Base-by-base conservation (phyloP, 2,888 invertebrate species). In the Yponomeuta cagnagella region DNA sequence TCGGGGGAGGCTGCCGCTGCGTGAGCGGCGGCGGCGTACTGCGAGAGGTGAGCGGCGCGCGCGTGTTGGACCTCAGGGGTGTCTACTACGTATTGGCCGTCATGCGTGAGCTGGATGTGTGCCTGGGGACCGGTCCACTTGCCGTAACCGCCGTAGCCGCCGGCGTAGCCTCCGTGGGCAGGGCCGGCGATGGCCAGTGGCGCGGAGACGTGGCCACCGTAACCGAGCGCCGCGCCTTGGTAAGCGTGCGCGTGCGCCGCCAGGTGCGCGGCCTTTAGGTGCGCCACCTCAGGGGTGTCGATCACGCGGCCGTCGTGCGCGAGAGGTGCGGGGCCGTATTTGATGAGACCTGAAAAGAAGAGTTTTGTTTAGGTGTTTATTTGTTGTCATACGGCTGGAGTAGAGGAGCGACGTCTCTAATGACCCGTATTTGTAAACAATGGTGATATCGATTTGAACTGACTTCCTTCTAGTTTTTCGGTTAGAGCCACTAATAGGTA, bases 281-380 rank as follows among this genome's bases (percentile, higher is more conserved):
- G 93, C 31, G 94, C 93, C 0, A 93, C 93, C 85, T 93, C 93
- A 73, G 93, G 91, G 43, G 93, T 93, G 85, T 92, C 93, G 2
- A 92, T 76, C 72, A 92, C 92, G 74, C 90, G 91, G 63, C 92
- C 92, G 78, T 92, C 92, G 73, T 92, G 92, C 43, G 92, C 92
- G 48, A 92, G 86, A 23, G 92, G 92, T 74, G 92, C 92, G 79
- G 92, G 92, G 65, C 92, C 92, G 86, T 92, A 92, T 82, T 92
- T 92, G 78, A 80, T 73, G 67, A 92, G 90, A 85, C 92, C 91
- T 92, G 80, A 23, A 70, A 69, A 72, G 9, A 37, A 37, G 15
- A 15, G 43, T 43, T 43, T 43, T 5, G 43, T 43, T 43, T 43
- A 43, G 43, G 43, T 8, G 1, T 43, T 8, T 5, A 8, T 43